phyloP scores from a whole-genome alignment of 2,113 vertebrate species.

The Corvus hawaiiensis region DNA sequence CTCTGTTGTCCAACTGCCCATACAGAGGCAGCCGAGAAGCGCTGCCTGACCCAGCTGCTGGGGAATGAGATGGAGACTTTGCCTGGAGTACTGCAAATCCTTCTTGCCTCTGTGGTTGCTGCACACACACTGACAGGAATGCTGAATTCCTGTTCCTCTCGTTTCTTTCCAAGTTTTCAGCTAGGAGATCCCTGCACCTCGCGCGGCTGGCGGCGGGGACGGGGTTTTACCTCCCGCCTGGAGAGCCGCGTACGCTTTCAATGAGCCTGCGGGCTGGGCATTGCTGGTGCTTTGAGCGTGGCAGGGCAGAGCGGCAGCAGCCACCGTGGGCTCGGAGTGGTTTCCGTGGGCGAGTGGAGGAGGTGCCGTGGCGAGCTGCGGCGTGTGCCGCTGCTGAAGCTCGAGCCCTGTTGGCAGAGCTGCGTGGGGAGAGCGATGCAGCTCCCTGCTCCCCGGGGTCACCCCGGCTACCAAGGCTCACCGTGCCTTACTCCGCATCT shows the following conservation, averaged over 20 bases:
- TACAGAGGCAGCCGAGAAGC: background rate
- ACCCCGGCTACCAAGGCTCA: background rate
- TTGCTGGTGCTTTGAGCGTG: background rate
- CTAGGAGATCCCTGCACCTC: background rate
- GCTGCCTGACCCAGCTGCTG: background rate
- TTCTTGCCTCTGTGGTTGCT: background rate
- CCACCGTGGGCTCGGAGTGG: background rate
- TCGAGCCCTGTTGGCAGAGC: background rate
- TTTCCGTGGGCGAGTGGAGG: background rate
- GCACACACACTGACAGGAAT: rapidly evolving
- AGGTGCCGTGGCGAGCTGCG: background rate
- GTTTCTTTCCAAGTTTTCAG: background rate
- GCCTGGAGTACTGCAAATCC: background rate
- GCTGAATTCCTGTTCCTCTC: background rate
- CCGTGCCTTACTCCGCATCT: background rate
- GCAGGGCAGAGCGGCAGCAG: background rate
- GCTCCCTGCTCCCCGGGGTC: background rate
- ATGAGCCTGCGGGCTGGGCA: background rate
- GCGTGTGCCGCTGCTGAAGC: background rate
- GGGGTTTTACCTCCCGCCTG: background rate
- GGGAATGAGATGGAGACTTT: background rate
- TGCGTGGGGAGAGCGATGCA: rapidly evolving
- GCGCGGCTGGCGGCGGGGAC: rapidly evolving
- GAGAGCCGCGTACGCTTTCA: background rate
- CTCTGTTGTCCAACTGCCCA: rapidly evolving